phyloP scores from a whole-genome alignment of 2,888 invertebrate genomes.

The Latheticus oryzae region DNA sequence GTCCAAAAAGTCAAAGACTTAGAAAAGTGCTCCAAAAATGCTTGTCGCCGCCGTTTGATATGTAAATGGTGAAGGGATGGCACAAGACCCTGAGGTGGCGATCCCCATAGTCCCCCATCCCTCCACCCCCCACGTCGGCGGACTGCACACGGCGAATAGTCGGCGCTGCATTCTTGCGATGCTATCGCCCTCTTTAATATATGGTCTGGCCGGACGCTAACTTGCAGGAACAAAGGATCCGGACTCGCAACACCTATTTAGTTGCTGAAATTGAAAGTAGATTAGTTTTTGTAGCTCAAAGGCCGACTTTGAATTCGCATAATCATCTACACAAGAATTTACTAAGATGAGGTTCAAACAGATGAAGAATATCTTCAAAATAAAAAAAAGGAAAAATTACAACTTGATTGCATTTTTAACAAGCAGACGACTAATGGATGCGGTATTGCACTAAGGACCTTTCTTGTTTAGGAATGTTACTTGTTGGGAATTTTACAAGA shows the following conservation, averaged over 20 bases:
- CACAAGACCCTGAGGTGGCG: conserved; percentile 33
- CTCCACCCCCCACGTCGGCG: conserved; percentile 32
- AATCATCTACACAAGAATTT: too few species aligned
- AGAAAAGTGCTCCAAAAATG: conserved; percentile 12
- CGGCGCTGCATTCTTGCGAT: conserved; percentile 58
- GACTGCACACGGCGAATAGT: conserved; percentile 43
- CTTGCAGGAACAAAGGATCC: conserved; percentile 52
- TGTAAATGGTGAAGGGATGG: conserved; percentile 34
- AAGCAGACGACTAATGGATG: too few species aligned
- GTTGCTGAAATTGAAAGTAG: conserved; percentile 51
- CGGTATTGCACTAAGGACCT: too few species aligned
- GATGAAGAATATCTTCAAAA: too few species aligned
- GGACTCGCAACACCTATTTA: conserved; percentile 51
- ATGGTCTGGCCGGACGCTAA: conserved; percentile 53
- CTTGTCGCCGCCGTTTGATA: conserved; percentile 36
- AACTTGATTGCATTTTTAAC: too few species aligned
- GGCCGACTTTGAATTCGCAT: conserved; percentile 32
- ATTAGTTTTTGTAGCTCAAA: conserved; percentile 44
- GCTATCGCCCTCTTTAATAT: conserved; percentile 59
- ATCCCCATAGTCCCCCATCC: conserved; percentile 32
- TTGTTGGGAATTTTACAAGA: too few species aligned
- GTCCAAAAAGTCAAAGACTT: conserved; percentile 5
- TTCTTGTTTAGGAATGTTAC: too few species aligned
- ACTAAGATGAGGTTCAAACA: too few species aligned
- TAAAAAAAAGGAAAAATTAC: too few species aligned